These are phyloP conservation scores for Mesembrinibis cayennensis DNA, from an alignment of 2,113 vertebrate genomes.

Conservation along the genomic window DNA sequence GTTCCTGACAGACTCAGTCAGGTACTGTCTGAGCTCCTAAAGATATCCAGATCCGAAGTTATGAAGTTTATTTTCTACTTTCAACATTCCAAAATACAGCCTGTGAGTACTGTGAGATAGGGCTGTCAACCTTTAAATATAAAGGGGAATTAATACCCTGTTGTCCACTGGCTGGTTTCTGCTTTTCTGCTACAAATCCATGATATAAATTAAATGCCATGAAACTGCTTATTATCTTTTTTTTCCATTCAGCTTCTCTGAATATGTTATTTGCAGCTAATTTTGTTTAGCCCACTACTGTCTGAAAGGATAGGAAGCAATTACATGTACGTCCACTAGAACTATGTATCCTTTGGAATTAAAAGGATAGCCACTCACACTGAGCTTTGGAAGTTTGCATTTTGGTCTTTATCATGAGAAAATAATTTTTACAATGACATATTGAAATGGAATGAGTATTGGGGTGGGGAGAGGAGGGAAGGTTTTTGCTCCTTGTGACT, in stretches of 20 bases:
- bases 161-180: not conserved
- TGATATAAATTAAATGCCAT: slow-evolving; percentile 22
- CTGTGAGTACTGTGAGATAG: not conserved
- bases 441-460: not conserved
- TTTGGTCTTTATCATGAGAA: not conserved
- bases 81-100: not conserved
- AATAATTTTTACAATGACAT: not conserved
- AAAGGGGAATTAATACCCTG: not conserved
- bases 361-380: not conserved
- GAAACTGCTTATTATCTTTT: not conserved
- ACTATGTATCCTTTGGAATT: not conserved
- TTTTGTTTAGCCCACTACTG: not conserved
- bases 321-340: not conserved
- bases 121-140: not conserved
- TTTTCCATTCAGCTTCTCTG: not conserved
- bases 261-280: not conserved
- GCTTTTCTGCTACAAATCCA: not conserved
- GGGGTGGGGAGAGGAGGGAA: not conserved
- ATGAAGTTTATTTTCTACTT: not conserved
- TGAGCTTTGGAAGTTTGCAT: not conserved
- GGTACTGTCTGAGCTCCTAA: not conserved
- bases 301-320: not conserved
- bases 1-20: not conserved
- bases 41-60: not conserved
- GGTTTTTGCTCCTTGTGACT: not conserved